These are phyloP conservation scores for Mya arenaria DNA, from an alignment of 1,140 invertebrate genomes.

Conservation along the genomic window DNA sequence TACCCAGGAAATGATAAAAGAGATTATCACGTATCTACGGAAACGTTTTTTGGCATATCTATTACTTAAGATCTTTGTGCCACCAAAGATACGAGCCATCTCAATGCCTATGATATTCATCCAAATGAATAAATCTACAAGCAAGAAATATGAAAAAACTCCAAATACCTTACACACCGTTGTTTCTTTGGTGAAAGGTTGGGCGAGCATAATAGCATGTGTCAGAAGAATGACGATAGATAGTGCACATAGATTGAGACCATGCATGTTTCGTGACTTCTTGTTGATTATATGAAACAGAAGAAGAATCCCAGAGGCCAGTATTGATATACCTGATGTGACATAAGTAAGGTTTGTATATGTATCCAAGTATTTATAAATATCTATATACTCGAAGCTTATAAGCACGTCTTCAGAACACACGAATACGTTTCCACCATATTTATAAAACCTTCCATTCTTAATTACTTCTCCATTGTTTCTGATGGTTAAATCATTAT, in stretches of 20 bases:
- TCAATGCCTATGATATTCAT: slow-evolving; percentile 47
- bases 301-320: background rate
- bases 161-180: background rate
- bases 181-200: background rate
- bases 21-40: background rate
- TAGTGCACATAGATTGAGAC: slow-evolving; percentile 15
- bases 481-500: too few species aligned
- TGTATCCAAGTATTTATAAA: background rate
- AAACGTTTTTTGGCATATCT: background rate
- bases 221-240: background rate
- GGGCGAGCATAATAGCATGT: slow-evolving; percentile 14
- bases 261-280: slow-evolving; percentile 25
- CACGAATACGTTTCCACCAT: too few species aligned
- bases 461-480: too few species aligned
- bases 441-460: too few species aligned
- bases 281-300: background rate
- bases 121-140: slow-evolving; percentile 30
- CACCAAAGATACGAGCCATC: slow-evolving; percentile 15
- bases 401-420: too few species aligned
- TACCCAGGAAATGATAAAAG: slow-evolving; percentile 4
- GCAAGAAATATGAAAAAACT: slow-evolving; percentile 7
- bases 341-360: background rate
- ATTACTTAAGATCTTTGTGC: background rate
- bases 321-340: slow-evolving; percentile 4
- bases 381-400: too few species aligned